A percentile compares a stretch with the other conserved stretches of the same genome.
These are phyloP conservation scores for Alentia gelatinosa DNA, from an alignment of 2,888 invertebrate genomes.

Conservation along the genomic window DNA sequence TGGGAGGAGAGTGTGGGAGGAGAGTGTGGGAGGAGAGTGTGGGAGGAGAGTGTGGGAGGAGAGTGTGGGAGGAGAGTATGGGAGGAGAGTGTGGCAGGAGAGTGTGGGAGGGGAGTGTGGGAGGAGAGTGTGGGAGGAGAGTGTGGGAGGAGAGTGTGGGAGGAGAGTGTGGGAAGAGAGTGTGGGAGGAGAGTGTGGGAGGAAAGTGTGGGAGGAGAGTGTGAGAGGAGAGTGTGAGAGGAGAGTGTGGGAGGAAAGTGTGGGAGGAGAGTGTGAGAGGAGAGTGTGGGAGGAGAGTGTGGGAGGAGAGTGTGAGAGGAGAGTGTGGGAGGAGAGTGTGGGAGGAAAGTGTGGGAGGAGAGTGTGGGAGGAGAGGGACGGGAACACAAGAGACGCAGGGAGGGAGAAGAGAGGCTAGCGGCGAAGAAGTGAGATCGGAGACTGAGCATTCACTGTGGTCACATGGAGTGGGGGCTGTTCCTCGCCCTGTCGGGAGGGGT, in stretches of 20 bases:
- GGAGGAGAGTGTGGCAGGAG: not conserved
- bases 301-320: not conserved
- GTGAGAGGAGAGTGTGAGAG: not conserved
- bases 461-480: not conserved
- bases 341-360: not conserved
- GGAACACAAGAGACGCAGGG: not conserved
- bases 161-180: not conserved
- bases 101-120: not conserved
- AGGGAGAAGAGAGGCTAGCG: not conserved
- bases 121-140: not conserved
- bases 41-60: too few species aligned
- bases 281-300: not conserved
- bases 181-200: not conserved
- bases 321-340: not conserved
- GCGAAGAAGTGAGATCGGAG: not conserved
- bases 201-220: not conserved
- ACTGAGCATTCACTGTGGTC: conserved; percentile 26
- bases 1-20: too few species aligned
- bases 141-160: not conserved
- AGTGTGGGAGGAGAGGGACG: not conserved
- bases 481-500: not conserved
- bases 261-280: not conserved
- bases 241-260: not conserved
- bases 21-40: too few species aligned
- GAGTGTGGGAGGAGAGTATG: too few species aligned